Evolutionary conservation across 2,797 vertebrate genomes (phyloP), one percentile per base, ranked within the genome.

Genomic region (Lepidocolaptes lacrymiger): DNA sequence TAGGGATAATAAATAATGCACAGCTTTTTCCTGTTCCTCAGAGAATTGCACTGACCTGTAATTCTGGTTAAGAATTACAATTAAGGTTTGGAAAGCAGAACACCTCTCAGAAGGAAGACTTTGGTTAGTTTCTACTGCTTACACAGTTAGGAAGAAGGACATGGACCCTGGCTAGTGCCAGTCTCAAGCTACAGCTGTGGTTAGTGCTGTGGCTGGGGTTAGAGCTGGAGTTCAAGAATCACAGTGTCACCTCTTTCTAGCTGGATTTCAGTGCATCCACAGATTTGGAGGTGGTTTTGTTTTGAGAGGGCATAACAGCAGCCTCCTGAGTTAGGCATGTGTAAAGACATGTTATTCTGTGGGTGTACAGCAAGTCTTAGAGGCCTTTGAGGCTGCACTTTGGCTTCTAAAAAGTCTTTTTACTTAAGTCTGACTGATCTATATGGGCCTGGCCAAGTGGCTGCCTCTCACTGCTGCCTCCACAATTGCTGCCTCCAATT

Each of bases 91-190:
- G 24, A 81, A 67, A 87, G 85, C 56, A 7, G 20, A 94, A 37
- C 30, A 37, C 30, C 51, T 49, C 27, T 28, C 51, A 55, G 37
- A 77, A 77, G 14, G 1, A 32, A 74, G 48, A 54, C 52, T 59
- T 56, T 19, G 14, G 2, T 71, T 44, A 58, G 34, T 8, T 77
- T 74, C 24, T 22, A 6, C 1, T 27, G 22, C 15, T 56, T 52
- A 13, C 15, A 28, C 10, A 36, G 6, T 20, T 44, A 17, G 37
- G 34, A 81, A 66, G 11, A 62, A 66, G 9, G 55, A 15, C 34
- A 43, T 2, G 0, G 0, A 22, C 15, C 7, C 4, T 10, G 34
- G 11, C 23, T 56, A 59, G 18, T 43, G 17, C 32, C 48, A 52
- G 8, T 13, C 9, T 44, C 24, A 56, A 48, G 10, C 15, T 36